These are phyloP conservation scores for Oreochromis grahami DNA, from an alignment of 2,797 vertebrate genomes.

Conservation along the genomic window DNA sequence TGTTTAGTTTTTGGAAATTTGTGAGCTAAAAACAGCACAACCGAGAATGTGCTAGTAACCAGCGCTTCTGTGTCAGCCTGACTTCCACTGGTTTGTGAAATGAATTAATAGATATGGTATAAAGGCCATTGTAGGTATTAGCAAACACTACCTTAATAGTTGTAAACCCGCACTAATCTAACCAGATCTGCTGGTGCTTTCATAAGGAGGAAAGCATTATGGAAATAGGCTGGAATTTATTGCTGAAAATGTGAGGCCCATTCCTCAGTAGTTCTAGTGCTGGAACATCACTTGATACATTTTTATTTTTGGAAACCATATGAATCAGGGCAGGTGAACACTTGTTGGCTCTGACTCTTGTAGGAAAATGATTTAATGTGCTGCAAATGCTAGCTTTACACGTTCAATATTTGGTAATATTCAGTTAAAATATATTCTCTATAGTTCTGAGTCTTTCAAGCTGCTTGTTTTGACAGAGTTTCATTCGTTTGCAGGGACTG, in stretches of 20 bases:
- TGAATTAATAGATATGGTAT: not conserved
- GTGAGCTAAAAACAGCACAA: not conserved
- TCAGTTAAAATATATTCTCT: not conserved
- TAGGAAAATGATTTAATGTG: not conserved
- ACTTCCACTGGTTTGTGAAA: not conserved
- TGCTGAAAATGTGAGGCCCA: not conserved
- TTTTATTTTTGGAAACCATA: not conserved
- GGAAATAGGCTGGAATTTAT: not conserved
- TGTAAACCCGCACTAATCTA: not conserved
- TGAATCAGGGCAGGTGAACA: not conserved
- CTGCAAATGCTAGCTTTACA: not conserved
- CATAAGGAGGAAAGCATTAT: not conserved
- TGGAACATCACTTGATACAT: not conserved
- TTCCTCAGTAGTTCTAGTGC: not conserved
- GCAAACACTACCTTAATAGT: not conserved
- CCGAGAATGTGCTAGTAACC: not conserved
- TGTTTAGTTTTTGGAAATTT: not conserved
- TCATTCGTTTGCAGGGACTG: conserved; percentile 83
- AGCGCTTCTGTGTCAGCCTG: not conserved
- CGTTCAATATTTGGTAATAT: not conserved
- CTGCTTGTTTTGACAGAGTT: not conserved
- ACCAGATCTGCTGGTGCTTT: not conserved
- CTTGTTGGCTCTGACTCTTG: not conserved
- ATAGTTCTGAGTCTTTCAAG: not conserved
- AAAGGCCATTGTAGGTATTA: not conserved